Evolutionary conservation across 1,140 invertebrate species (phyloP), one percentile per base, ranked within the genome.

Genomic region (Caenorhabditis inopinata): DNA sequence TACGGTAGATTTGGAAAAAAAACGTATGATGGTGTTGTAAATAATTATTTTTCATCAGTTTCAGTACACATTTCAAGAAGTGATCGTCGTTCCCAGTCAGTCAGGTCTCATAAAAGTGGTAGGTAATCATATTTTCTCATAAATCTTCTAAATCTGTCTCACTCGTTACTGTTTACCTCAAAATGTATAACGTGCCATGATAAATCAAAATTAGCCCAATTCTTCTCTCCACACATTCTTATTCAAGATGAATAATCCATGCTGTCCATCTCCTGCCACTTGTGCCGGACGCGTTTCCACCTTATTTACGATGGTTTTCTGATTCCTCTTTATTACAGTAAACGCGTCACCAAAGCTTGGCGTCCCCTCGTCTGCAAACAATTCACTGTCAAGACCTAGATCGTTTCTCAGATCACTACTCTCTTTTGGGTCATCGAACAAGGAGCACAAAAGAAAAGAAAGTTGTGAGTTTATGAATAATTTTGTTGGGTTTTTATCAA

Each of bases 141-240:
- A 51, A 51, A 51, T 23, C 1, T 23, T 4, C 6, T 23, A 21
- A 42, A 7, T 42, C 5, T 7, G 14, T 42, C 38, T 7, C 38
- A 42, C 38, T 7, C 38, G 14, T 42, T 42, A 14, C 25, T n/a
- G 1, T 51, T 51, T 21, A 4, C 25, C 23, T 18, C 23, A 51
- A 51, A 9, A 21, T 1, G 23, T 14, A 7, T 1, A 25, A 25
- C 23, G 18, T n/a, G n/a, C n/a, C n/a, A n/a, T n/a, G 27, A 68
- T 68, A 68, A 68, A 68, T 68, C 58, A 68, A 68, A 68, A 68
- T 68, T 68, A 68, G 58, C 58, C 58, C 32, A 35, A 68, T 42
- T 68, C 32, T 42, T 42, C 38, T 42, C 38, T 42, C 23, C 32
- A 42, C 32, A 29, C 27, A 38, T 21, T 68, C 32, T 68, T 12